These are phyloP conservation scores for Acanthurus lineatus DNA, from an alignment of 2,797 vertebrate species.

Conservation along the genomic window DNA sequence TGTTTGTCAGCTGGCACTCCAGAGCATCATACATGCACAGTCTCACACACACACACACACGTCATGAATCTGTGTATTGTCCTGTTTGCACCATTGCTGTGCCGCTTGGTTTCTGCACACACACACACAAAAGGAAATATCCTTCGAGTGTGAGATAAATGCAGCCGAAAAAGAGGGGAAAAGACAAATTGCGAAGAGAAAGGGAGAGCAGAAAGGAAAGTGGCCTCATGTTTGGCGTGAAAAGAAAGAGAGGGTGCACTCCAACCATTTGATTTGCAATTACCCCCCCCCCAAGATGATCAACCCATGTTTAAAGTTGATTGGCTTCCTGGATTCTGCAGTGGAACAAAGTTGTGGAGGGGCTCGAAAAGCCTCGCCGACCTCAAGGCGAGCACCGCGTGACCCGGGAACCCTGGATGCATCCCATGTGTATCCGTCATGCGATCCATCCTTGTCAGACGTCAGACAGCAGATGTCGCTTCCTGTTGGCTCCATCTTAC, in stretches of 20 bases:
- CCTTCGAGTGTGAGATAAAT: slow-evolving; percentile 45
- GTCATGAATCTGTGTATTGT: slow-evolving; percentile 39
- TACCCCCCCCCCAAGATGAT: slow-evolving; percentile 56
- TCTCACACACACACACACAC: slow-evolving; percentile 36
- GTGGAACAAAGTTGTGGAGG: slow-evolving; percentile 61
- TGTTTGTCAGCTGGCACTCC: slow-evolving; percentile 66
- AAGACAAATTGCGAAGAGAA: slow-evolving; percentile 40
- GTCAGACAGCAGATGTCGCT: slow-evolving; percentile 84
- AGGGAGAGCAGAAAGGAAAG: slow-evolving; percentile 55
- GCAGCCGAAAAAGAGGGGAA: slow-evolving; percentile 26
- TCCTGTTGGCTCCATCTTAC: slow-evolving; percentile 72
- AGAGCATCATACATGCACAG: slow-evolving; percentile 23
- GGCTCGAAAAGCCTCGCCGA: slow-evolving; percentile 69
- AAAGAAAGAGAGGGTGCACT: slow-evolving; percentile 42
- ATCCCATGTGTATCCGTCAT: slow-evolving; percentile 77
- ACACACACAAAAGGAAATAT: slow-evolving; percentile 28
- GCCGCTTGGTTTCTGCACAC: slow-evolving; percentile 14
- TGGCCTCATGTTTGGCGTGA: slow-evolving; percentile 56
- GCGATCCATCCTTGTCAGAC: slow-evolving; percentile 81
- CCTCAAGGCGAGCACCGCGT: slow-evolving; percentile 54
- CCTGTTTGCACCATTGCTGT: slow-evolving; percentile 23
- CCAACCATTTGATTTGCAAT: slow-evolving; percentile 74
- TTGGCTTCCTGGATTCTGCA: slow-evolving; percentile 75
- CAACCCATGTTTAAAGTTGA: slow-evolving; percentile 71
- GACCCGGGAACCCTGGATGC: slow-evolving; percentile 75